Percentiles rank a stretch among this genome's conserved stretches.
Conservation (phyloP, 2,888 invertebrate species). For the Cryptops parisi region DNA sequence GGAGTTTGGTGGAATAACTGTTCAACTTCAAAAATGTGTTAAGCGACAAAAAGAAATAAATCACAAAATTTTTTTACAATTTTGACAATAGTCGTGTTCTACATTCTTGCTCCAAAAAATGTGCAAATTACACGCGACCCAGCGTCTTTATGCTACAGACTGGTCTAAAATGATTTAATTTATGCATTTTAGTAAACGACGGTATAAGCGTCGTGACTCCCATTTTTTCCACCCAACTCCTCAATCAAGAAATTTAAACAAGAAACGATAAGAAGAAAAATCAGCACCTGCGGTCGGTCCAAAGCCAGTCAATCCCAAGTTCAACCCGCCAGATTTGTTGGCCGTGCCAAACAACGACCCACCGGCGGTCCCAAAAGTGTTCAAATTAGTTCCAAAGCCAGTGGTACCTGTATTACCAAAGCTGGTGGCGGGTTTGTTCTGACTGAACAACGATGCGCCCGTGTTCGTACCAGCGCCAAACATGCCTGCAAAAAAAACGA, state of each 20-base stretch:
- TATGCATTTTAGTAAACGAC: too few species aligned
- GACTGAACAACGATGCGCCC: conserved; percentile 2
- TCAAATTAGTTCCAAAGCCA: conserved; percentile 16
- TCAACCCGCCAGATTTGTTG: conserved; percentile 13
- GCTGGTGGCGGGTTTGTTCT: not conserved
- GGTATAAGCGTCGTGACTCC: too few species aligned
- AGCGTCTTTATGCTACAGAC: too few species aligned
- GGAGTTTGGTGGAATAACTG: too few species aligned
- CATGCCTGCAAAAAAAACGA: not conserved
- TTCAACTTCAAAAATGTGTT: too few species aligned
- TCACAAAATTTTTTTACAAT: too few species aligned
- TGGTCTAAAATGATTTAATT: too few species aligned
- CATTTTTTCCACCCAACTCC: too few species aligned
- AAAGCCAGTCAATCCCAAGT: conserved; percentile 7
- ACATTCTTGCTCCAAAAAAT: too few species aligned
- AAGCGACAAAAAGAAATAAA: too few species aligned
- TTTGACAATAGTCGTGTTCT: too few species aligned
- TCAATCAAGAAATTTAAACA: not conserved
- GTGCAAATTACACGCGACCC: too few species aligned
- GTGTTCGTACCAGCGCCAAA: not conserved
- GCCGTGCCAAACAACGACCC: conserved; percentile 3
- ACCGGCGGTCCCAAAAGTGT: conserved; percentile 18
- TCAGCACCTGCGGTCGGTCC: conserved; percentile 1
- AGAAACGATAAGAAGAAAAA: not conserved
- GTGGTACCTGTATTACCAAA: conserved; percentile 11